Percentiles rank a stretch among this genome's conserved stretches.
Evolutionary conservation across 2,797 vertebrate species (phyloP).

Genomic region (Lacerta viridis): DNA sequence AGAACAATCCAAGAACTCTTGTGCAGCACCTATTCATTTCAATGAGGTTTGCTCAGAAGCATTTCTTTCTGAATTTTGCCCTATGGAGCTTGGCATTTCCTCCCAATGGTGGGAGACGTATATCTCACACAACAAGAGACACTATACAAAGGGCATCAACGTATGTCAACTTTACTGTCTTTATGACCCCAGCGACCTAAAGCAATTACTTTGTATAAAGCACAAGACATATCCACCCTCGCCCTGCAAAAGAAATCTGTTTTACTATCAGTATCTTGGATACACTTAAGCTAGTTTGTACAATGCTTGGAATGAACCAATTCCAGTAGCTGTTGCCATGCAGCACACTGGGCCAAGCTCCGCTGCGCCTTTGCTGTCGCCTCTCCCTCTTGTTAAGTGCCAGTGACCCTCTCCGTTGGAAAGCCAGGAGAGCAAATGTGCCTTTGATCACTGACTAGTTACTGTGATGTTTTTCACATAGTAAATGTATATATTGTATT

Average conservation of each 20-base stretch:
- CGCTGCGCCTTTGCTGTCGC: too few species aligned
- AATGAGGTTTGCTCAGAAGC: neutral
- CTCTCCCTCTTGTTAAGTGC: too few species aligned
- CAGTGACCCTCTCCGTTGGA: too few species aligned
- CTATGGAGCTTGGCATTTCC: neutral
- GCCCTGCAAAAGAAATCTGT: neutral
- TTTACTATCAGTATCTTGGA: neutral
- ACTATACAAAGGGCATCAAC: neutral
- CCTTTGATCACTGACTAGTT: too few species aligned
- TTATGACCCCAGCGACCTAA: neutral
- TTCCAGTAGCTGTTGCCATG: too few species aligned
- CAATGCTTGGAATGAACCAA: too few species aligned
- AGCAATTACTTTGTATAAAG: neutral
- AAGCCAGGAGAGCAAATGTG: too few species aligned
- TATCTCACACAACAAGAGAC: neutral
- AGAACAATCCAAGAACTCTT: neutral
- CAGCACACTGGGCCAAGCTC: too few species aligned
- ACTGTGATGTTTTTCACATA: too few species aligned
- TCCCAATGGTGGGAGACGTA: neutral
- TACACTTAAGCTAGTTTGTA: neutral
- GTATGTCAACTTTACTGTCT: neutral
- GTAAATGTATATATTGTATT: too few species aligned
- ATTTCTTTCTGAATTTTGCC: neutral
- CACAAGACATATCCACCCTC: neutral
- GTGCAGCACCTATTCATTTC: neutral